These are phyloP conservation scores for Dasypus novemcinctus DNA, from an alignment of 2,113 vertebrate genomes.

Conservation along the genomic window DNA sequence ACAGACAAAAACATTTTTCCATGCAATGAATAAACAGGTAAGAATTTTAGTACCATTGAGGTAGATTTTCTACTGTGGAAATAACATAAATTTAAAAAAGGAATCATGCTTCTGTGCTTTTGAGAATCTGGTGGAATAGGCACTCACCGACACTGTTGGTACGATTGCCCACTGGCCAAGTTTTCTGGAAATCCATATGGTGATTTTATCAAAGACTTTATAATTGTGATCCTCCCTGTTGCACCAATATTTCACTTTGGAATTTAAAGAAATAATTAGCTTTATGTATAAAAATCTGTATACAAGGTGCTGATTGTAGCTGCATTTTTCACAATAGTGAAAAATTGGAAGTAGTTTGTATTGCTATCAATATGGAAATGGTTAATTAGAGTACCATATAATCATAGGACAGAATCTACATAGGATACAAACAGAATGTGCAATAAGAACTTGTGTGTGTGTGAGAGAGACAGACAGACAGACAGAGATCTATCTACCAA, in stretches of 20 bases:
- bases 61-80: neutral
- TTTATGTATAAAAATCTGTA: neutral
- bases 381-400: neutral
- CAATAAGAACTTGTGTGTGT: neutral
- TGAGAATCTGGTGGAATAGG: neutral
- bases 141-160: neutral
- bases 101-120: neutral
- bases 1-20: constrained; percentile 25
- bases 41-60: constrained; percentile 26
- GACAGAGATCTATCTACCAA: neutral
- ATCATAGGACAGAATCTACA: neutral
- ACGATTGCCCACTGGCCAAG: neutral
- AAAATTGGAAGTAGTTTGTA: neutral
- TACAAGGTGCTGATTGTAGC: neutral
- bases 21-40: constrained; percentile 53
- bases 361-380: neutral
- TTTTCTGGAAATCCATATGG: constrained; percentile 19
- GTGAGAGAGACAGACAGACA: neutral
- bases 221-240: neutral
- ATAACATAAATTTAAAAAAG: constrained; percentile 21
- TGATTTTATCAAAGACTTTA: neutral
- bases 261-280: constrained; percentile 41
- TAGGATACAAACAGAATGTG: neutral
- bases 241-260: neutral
- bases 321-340: constrained; percentile 27